Evolutionary conservation across 1,140 invertebrate species (phyloP).

Genomic region (Pseudomyrmex cubaensis): DNA sequence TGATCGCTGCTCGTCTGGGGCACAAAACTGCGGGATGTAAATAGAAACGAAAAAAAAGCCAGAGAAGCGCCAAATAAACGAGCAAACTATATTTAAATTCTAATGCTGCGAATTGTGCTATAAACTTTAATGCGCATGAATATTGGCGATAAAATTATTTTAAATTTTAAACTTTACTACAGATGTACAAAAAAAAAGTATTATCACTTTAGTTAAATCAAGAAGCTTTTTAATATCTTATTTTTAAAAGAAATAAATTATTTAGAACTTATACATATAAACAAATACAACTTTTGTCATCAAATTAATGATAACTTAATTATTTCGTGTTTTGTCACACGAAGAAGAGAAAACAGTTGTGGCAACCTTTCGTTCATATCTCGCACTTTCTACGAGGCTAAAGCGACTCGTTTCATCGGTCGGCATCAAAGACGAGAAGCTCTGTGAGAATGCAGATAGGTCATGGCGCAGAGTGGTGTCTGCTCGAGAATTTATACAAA

Average conservation of each 20-base stretch:
- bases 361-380: neutral
- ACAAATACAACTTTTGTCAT: neutral
- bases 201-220: neutral
- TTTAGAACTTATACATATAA: neutral
- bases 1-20: slow-evolving; percentile 35
- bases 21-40: slow-evolving; percentile 55
- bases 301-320: neutral
- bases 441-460: neutral
- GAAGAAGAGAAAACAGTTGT: neutral
- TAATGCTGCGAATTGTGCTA: neutral
- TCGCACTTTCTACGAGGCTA: neutral
- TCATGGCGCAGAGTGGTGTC: neutral
- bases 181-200: neutral
- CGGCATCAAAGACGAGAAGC: neutral
- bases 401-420: neutral
- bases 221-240: too few relatives aligned
- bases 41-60: slow-evolving; percentile 45
- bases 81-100: slow-evolving; percentile 22
- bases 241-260: too few relatives aligned
- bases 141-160: neutral
- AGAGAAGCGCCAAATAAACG: slow-evolving; percentile 49
- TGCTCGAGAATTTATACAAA: slow-evolving; percentile 72
- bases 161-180: slow-evolving; percentile 13
- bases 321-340: neutral
- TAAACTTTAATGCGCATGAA: slow-evolving; percentile 12